Evolutionary conservation across 2,797 vertebrate species (phyloP), one percentile per base, ranked within the genome.

Genomic region (Sebastes variabilis): DNA sequence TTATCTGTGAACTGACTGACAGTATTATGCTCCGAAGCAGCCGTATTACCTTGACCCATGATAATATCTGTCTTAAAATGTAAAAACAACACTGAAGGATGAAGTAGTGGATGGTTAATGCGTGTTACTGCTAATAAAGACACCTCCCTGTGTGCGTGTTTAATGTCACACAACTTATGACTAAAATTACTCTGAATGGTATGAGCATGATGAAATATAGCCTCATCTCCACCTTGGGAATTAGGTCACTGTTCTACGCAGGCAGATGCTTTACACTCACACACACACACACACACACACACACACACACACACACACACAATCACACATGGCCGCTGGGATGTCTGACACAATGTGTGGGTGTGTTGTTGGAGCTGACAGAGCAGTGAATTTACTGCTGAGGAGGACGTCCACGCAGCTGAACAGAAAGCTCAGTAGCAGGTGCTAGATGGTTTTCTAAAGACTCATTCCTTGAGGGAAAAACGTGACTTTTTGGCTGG

Each of bases 341-440:
- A 73, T 72, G 77, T 73, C 24, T 38, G 65, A 69, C 38, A 88
- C 71, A 80, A 66, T 84, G 66, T 56, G 79, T 78, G 79, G 38
- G 79, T 73, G 83, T 79, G 81, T 72, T 83, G 81, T 72, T 74
- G 64, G 20, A 42, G 14, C 60, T 74, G 85, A 83, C 86, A 70
- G 52, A 73, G 66, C 22, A 2, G 20, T 68, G 79, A n/a, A 85
- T 89, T 77, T 79, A 83, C 75, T 77, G 81, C 76, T 27, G 77
- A 55, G 7, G 20, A 77, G 5, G 20, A 77, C 2, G 27, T 66
- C 38, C 55, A n/a, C 79, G 69, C 71, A 60, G 68, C 80, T 78
- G 69, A 80, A 71, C 27, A 14, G 55, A 80, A 54, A 75, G 29
- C 75, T 83, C 66, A 71, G 83, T 2, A 72, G 85, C 83, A 89